Conservation (phyloP, 2,113 vertebrate genomes). For the Prolemur simus region DNA sequence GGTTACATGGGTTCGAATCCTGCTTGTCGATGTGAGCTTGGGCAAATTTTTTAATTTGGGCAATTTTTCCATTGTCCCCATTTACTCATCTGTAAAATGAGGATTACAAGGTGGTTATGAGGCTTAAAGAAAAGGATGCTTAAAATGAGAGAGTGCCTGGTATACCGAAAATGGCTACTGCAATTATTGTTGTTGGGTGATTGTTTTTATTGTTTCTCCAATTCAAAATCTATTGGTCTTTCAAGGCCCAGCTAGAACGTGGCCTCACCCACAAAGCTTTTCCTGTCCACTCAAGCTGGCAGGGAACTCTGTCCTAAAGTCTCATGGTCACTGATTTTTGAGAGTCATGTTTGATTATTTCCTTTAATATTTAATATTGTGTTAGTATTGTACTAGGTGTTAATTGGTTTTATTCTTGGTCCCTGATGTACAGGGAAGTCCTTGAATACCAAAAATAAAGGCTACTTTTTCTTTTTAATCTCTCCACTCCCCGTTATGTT, state of each 20-base stretch:
- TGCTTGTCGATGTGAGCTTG: neutral
- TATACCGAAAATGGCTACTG: neutral
- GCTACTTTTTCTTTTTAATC: neutral
- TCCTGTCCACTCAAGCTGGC: neutral
- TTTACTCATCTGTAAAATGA: neutral
- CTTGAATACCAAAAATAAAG: neutral
- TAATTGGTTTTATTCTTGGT: neutral
- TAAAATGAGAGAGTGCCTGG: neutral
- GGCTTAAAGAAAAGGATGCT: neutral
- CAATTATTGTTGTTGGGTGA: neutral
- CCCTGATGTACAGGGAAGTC: neutral
- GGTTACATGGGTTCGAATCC: neutral
- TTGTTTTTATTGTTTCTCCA: neutral
- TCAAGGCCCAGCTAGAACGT: neutral
- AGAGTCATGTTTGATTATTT: neutral
- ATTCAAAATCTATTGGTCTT: neutral
- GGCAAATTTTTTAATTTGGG: neutral
- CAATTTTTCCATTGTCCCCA: too few species aligned
- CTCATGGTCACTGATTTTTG: neutral
- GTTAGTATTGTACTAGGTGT: neutral
- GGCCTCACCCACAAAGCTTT: neutral
- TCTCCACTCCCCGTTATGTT: neutral
- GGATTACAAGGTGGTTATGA: neutral
- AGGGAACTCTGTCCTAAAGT: neutral
- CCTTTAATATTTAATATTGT: neutral